A percentile compares a stretch with the other conserved stretches of the same genome.
phyloP scores from a whole-genome alignment of 2,797 vertebrate genomes.

The Myotis planiceps region DNA sequence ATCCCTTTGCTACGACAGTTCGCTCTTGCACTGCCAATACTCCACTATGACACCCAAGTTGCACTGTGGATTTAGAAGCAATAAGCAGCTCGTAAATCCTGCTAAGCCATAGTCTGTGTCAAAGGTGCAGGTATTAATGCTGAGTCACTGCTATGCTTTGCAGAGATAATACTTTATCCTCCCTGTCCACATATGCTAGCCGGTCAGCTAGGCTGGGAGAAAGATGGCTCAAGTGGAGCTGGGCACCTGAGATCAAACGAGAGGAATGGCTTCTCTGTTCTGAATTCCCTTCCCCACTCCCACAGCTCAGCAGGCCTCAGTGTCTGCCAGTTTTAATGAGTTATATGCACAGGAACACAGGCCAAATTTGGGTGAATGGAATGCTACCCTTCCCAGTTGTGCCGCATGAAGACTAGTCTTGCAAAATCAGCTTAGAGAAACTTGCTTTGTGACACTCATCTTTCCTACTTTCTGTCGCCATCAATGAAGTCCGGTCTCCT shows the following conservation, averaged over 20 bases:
- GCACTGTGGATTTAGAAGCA: constrained; percentile 54
- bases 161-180: constrained; percentile 56
- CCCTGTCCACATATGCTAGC: neutral
- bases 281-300: neutral
- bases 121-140: constrained; percentile 33
- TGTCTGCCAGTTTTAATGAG: constrained; percentile 28
- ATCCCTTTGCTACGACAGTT: neutral
- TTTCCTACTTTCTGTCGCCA: neutral
- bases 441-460: neutral
- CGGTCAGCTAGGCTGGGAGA: constrained; percentile 25
- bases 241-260: constrained; percentile 2
- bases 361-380: neutral
- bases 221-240: constrained; percentile 10
- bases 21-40: neutral
- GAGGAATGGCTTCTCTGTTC: neutral
- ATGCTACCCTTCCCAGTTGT: neutral
- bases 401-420: neutral
- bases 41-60: neutral
- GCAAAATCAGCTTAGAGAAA: neutral
- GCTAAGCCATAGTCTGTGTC: constrained; percentile 54
- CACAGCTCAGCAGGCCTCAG: neutral
- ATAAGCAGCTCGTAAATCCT: neutral
- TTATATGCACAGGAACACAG: neutral
- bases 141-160: constrained; percentile 59
- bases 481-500: neutral